Conservation (phyloP, 2,113 vertebrate genomes). For the Atherinomorus stipes region DNA sequence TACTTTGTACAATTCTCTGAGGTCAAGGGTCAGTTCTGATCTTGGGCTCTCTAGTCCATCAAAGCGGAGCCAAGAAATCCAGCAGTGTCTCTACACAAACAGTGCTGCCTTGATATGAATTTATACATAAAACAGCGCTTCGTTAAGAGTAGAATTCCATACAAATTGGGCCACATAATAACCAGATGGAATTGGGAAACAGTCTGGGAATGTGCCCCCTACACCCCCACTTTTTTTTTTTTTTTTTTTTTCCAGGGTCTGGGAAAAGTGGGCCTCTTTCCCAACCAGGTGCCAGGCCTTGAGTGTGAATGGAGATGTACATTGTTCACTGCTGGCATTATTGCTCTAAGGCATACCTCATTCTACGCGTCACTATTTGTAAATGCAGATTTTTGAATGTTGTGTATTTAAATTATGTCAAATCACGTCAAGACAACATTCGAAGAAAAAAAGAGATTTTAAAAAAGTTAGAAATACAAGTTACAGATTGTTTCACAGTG, state of each 20-base stretch:
- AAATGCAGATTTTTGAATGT: background rate
- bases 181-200: slow-evolving; percentile 75
- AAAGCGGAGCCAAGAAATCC: slow-evolving; percentile 21
- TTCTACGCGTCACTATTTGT: background rate
- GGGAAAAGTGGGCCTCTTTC: slow-evolving; percentile 63
- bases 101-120: slow-evolving; percentile 43
- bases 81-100: slow-evolving; percentile 35
- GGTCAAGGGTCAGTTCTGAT: slow-evolving; percentile 41
- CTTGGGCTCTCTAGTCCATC: background rate
- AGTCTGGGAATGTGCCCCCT: slow-evolving; percentile 76
- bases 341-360: slow-evolving; percentile 10
- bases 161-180: slow-evolving; percentile 73
- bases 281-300: slow-evolving; percentile 59
- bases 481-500: too few species aligned
- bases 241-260: slow-evolving; percentile 48
- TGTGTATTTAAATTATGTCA: background rate
- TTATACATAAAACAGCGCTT: slow-evolving; percentile 61
- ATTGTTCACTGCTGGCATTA: slow-evolving; percentile 25
- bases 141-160: slow-evolving; percentile 76
- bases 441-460: too few species aligned
- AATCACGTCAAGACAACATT: background rate
- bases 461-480: too few species aligned
- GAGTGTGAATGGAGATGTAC: slow-evolving; percentile 28
- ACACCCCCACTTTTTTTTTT: background rate
- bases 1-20: background rate